These are phyloP conservation scores for Drosophila stalkeri DNA, from an alignment of 2,888 invertebrate species.

Conservation along the genomic window DNA sequence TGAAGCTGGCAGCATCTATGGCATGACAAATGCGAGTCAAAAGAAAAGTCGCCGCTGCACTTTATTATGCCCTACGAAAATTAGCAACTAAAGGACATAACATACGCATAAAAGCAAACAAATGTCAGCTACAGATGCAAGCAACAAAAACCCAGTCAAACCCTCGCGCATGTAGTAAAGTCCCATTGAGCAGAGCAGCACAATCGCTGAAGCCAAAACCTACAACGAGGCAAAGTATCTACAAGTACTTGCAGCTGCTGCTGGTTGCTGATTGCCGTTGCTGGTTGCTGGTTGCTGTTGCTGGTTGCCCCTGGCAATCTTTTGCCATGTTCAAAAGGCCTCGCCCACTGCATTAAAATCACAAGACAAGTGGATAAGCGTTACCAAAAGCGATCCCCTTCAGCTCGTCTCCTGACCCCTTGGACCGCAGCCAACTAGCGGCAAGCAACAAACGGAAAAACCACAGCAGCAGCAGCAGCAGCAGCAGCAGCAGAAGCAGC, in stretches of 20 bases:
- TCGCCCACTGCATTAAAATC: constrained; percentile 78
- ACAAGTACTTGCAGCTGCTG: constrained; percentile 63
- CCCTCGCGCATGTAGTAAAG: constrained; percentile 7
- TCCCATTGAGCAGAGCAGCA: constrained; percentile 18
- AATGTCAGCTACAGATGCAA: constrained; percentile 66
- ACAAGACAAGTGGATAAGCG: constrained; percentile 80
- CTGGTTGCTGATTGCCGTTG: constrained; percentile 46
- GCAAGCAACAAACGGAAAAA: constrained; percentile 74
- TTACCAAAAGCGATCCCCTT: constrained; percentile 64
- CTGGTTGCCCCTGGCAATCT: constrained; percentile 75
- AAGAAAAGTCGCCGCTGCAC: constrained; percentile 57
- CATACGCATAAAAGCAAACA: constrained; percentile 76
- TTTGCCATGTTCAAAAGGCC: constrained; percentile 64
- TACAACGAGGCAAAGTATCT: constrained; percentile 62
- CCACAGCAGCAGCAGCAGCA: constrained; percentile 54
- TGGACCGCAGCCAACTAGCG: constrained; percentile 44
- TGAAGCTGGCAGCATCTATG: constrained; percentile 30
- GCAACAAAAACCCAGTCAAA: constrained; percentile 9
- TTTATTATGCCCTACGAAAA: constrained; percentile 69
- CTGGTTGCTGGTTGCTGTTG: constrained; percentile 44
- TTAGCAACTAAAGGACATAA: constrained; percentile 56
- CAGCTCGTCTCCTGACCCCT: constrained; percentile 5
- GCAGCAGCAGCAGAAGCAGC: constrained; percentile 41
- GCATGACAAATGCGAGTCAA: constrained; percentile 61
- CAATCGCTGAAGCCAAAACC: constrained; percentile 45